phyloP scores from a whole-genome alignment of 2,797 vertebrate species.

The Coilia nasus region DNA sequence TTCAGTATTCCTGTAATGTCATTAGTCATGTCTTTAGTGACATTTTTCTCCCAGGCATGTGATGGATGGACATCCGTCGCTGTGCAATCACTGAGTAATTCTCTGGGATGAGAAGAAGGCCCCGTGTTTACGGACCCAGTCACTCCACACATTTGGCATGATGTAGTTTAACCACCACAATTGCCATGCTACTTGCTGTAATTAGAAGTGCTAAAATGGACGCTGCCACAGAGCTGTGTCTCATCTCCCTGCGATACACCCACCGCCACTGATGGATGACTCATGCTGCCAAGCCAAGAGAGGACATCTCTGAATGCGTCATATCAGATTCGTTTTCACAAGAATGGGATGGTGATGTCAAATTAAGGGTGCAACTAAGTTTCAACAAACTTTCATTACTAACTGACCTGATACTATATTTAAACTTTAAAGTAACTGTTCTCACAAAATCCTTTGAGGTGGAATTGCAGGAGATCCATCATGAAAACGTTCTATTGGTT shows the following conservation, averaged over 20 bases:
- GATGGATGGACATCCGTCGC: background rate
- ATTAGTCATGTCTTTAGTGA: too few relatives aligned
- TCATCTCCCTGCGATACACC: constrained; percentile 14
- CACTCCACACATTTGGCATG: background rate
- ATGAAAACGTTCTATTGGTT: background rate
- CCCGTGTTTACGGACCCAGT: background rate
- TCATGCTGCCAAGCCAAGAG: background rate
- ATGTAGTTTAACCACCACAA: background rate
- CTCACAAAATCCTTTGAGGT: background rate
- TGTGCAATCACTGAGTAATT: background rate
- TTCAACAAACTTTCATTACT: background rate
- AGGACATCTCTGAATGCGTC: background rate
- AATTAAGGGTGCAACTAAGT: background rate
- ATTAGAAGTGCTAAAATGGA: constrained; percentile 1
- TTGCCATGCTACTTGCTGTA: background rate
- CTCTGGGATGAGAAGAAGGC: background rate
- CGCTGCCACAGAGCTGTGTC: background rate
- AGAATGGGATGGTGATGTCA: background rate
- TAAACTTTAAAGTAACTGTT: too few relatives aligned
- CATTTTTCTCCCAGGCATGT: background rate
- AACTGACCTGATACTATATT: too few relatives aligned
- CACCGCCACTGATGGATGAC: constrained; percentile 6
- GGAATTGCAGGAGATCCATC: background rate
- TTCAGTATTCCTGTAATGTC: background rate
- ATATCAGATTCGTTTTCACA: background rate